Evolutionary conservation across 2,113 vertebrate species (phyloP).

Genomic region (Ammodytes dubius): DNA sequence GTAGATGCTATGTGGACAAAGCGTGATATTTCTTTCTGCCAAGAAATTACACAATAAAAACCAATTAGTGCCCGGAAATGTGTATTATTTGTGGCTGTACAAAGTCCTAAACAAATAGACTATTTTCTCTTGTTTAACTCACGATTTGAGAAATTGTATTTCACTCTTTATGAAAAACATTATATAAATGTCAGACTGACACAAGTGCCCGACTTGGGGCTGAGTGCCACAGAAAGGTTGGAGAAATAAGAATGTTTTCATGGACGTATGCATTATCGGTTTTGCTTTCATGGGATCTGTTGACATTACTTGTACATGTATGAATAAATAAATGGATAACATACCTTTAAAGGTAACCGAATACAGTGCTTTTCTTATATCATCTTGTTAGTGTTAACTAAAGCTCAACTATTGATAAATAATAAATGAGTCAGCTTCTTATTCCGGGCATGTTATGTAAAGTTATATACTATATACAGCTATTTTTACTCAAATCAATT

Average conservation of each 20-base stretch:
- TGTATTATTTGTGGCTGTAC: no score
- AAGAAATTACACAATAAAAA: no score
- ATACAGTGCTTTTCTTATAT: no score
- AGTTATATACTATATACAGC: constrained; percentile 3
- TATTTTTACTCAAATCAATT: constrained; percentile 23
- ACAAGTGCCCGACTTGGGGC: background rate
- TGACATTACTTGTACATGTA: background rate
- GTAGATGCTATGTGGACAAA: background rate
- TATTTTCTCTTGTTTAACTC: no score
- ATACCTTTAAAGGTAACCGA: background rate
- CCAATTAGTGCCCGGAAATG: no score
- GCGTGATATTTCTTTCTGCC: background rate
- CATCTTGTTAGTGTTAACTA: no score
- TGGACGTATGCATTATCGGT: background rate
- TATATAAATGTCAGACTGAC: no score
- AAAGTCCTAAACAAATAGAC: no score
- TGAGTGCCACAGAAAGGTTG: background rate
- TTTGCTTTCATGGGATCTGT: background rate
- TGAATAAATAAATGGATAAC: no score
- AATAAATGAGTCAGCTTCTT: background rate
- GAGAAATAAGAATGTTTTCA: background rate
- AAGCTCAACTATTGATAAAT: background rate
- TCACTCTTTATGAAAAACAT: no score
- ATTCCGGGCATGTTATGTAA: background rate
- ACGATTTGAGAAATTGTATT: no score